Base-by-base conservation (phyloP, 2,888 invertebrate species). In the Macaria notata region DNA sequence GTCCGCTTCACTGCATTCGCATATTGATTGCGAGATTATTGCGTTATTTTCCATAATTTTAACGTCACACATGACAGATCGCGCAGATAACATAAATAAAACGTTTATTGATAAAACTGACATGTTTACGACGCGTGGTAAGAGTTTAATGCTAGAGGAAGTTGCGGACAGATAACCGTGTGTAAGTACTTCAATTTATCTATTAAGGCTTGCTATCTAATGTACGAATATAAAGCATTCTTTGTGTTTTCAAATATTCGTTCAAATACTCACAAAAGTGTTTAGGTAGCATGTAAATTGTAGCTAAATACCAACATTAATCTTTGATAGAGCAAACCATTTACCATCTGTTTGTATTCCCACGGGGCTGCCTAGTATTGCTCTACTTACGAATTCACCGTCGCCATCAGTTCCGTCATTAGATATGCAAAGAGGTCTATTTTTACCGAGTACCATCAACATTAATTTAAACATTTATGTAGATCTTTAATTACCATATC, bases 21-120 rank as follows among this genome's bases (percentile, higher is more conserved):
- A 81, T 83, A 78, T 76, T 75, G 79, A 84, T 83, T 81, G 75
- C 73, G 67, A 73, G 70, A 75, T 78, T 72, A 77, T 65, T 65
- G 61, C 65, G 68, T 71, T 72, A 67, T 72, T 77, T 75, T 71
- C 70, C 73, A 70, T 76, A 75, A 72, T 65, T 66, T 71, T 42
- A 70, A 68, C 59, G 51, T 63, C 61, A 61, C 58, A 53, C 59
- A 52, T 51, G 52, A 51, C 49, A 53, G 44, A 54, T 58, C 29
- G 38, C 45, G 31, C 7, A 44, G 54, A 49, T 54, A 54, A 42
- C 43, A 39, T 53, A n/a, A n/a, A 48, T 33, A 4, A 39, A 46
- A 31, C 3, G 31, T 47, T 46, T 47, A 44, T 30, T 38, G 46
- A 58, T 58, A 54, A 53, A 46, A 36, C 29, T 41, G 44, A 33